Evolutionary conservation across 1,140 invertebrate genomes (phyloP), one percentile per base, ranked within the genome.

Genomic region (Nephila pilipes): DNA sequence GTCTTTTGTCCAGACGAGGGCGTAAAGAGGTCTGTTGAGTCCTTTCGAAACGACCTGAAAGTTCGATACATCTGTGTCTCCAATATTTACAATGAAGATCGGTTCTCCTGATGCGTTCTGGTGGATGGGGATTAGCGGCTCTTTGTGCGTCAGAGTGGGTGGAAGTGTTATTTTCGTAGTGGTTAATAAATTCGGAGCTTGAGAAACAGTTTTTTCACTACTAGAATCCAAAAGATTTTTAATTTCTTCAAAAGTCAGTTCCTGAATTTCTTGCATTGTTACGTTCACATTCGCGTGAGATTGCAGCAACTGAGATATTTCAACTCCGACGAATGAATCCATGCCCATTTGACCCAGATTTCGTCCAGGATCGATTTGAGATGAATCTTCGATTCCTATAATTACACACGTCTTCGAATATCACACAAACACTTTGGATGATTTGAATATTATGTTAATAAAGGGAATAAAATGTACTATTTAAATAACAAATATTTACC

Each of bases 241-340:
- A 1, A 99, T 96, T 94, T 97, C 97, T 0, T 95, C 96, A 90
- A 98, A 97, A 0, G 97, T 98, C 2, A 98, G 95, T 38, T 95
- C 96, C 90, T 98, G 97, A 94, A 99, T 99, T 95, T 99, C 98
- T 95, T 97, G 97, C 80, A 98, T 97, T 65, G 97, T 97, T 25
- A 99, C 95, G 0, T 98, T 96, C 46, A 99, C 95, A 95, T 99
- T 98, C 95, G 97, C 99, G 94, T 98, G 98, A 90, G 98, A 96
- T 95, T 99, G 98, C 12, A 99, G 95, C 0, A 98, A 98, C 95
- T 99, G 99, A 96, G 99, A 99, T 93, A 99, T 98, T 96, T 99
- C 99, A 0, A 99, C 98, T 90, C 98, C 98, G 98, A 99, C 99
- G 57, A 99, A 96, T 0, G 98, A 99, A 95, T 99, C 99, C 97